Evolutionary conservation across 2,888 invertebrate species (phyloP), one percentile per base, ranked within the genome.

Genomic region (Nomada lathburiana): DNA sequence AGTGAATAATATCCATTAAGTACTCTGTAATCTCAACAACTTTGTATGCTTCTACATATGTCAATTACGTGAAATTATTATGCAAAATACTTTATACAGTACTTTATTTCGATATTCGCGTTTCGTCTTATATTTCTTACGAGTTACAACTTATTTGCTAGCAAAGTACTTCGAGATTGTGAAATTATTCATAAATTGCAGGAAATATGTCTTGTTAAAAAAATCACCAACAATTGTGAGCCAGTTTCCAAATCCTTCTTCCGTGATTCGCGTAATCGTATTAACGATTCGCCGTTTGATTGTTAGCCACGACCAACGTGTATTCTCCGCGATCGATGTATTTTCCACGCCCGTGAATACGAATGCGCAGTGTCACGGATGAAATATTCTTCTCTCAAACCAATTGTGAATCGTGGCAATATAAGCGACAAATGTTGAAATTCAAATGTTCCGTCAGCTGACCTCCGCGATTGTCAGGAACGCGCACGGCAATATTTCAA

Each of bases 281-380:
- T 26, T 47, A 16, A 26, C 29, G 59, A 13, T 20, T 50, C 23
- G 53, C 47, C 47, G 16, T 16, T 47, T 47, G 47, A 60, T 52
- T 60, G 64, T n/a, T 44, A 63, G 60, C 29, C 23, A 68, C 26
- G 23, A 9, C 18, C n/a, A 2, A 7, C 52, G 55, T 59, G 63
- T 72, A 76, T 76, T 72, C 53, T 62, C 20, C 60, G 67, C 59
- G 69, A 83, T 83, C 80, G 80, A 68, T 63, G 60, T 64, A 69
- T 77, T 84, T 84, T 81, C 84, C 81, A 67, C 72, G 53, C 74
- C 65, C 71, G 70, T 63, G 77, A 72, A 75, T 81, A 36, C 53
- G 71, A 74, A 81, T 72, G 53, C 64, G 68, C 29, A 53, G 64
- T 55, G 64, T 70, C 77, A 42, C 36, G 82, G 63, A 57, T 75